phyloP scores from a whole-genome alignment of 2,797 vertebrate species.

The Mormyrops boulengeri region DNA sequence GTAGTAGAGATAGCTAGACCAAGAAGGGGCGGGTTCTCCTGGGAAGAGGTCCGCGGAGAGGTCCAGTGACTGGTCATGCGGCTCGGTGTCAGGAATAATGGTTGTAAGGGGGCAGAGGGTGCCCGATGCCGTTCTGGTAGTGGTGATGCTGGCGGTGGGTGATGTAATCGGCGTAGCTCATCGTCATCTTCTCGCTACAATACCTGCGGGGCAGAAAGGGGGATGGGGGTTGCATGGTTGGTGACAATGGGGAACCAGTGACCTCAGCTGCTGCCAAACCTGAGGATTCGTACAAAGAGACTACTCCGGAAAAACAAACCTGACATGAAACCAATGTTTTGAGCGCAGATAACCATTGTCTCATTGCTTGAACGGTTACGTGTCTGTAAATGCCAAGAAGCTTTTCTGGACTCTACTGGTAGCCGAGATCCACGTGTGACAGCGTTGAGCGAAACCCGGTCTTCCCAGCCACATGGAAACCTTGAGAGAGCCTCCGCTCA shows the following conservation, averaged over 20 bases:
- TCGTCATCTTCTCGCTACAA: constrained; percentile 99
- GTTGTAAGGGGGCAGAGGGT: constrained; percentile 98
- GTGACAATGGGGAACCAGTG: background rate
- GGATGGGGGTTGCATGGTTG: background rate
- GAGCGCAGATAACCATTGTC: background rate
- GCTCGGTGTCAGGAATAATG: constrained; percentile 99
- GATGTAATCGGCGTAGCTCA: constrained; percentile 98
- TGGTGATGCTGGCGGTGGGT: constrained; percentile 98
- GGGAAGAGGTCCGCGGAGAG: constrained; percentile 98
- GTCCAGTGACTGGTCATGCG: constrained; percentile 98
- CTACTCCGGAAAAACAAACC: background rate
- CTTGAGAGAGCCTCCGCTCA: background rate
- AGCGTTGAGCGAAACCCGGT: background rate
- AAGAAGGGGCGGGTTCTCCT: constrained; percentile 95
- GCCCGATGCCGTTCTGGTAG: constrained; percentile 98
- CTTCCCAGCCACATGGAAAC: background rate
- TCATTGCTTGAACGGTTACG: background rate
- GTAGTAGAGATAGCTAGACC: constrained; percentile 99
- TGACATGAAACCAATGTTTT: background rate
- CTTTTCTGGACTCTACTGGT: background rate
- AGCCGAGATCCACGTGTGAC: background rate
- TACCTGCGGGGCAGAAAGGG: constrained; percentile 67
- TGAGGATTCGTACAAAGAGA: background rate
- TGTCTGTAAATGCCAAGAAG: background rate
- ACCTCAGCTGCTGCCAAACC: background rate